Base-by-base conservation (phyloP, 2,797 vertebrate species). In the Sebastolobus alascanus region DNA sequence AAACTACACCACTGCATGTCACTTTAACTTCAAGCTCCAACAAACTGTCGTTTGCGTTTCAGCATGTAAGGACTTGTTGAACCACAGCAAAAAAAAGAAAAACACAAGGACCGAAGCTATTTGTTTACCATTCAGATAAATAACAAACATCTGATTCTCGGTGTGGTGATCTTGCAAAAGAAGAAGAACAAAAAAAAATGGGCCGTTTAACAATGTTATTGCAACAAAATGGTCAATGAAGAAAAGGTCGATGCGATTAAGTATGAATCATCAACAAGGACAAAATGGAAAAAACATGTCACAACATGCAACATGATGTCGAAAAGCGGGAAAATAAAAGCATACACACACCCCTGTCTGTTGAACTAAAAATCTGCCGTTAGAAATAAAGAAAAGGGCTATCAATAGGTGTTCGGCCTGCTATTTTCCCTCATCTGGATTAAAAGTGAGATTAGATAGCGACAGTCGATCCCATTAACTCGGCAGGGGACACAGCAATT, bases 401-500 rank as follows among this genome's bases (percentile, higher is more conserved):
- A 68, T 77, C 40, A 78, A 56, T 63, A 76, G 50, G 20, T 38
- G 33, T 64, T 37, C 6, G 69, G 68, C 27, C 37, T 65, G 71
- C 73, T 76, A 67, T 82, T 87, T 83, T 31, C 20, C 52, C 68
- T 89, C 37, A 69, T 83, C 68, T 78, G 85, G 92, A 90, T 92
- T 91, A 90, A 89, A 92, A 77, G 68, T 50, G 40, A 89, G 85
- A 88, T 81, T 85, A 86, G 64, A 86, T 52, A 67, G 46, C 13
- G 5, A 67, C 35, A 50, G 81, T 68, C 75, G 79, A 89, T 89
- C 80, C 84, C 84, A 90, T 93, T 91, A 93, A 84, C 86, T 87
- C 87, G 82, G 81, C 84, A 68, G 90, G 84, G 76, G 85, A 85
- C 58, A 18, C 7, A 31, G 70, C 77, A 80, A 79, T 73, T 37